phyloP scores from a whole-genome alignment of 2,888 invertebrate genomes.

The Thalpophila matura region DNA sequence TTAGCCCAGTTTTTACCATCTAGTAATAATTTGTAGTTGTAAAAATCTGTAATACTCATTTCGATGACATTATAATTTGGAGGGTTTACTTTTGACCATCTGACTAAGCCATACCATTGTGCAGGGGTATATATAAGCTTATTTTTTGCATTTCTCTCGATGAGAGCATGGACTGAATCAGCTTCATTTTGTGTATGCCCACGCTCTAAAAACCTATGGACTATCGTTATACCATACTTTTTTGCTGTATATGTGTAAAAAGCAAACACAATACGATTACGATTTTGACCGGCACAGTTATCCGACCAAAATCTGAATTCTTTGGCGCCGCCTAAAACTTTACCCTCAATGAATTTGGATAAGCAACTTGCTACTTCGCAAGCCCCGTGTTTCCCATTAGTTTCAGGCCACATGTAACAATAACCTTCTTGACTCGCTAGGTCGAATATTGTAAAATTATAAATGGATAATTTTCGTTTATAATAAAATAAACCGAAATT shows the following conservation, averaged over 20 bases:
- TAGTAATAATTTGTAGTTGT: background rate
- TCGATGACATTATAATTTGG: constrained; percentile 7
- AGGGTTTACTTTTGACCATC: constrained; percentile 8
- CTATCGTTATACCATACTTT: background rate
- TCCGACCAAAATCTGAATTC: constrained; percentile 6
- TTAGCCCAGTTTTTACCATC: constrained; percentile 14
- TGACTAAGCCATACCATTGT: background rate
- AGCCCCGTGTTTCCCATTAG: constrained; percentile 11
- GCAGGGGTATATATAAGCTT: background rate
- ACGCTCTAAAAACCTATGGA: constrained; percentile 14
- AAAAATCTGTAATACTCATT: constrained; percentile 4
- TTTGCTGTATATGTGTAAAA: too few species aligned
- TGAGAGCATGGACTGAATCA: background rate
- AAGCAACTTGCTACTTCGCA: constrained; percentile 5
- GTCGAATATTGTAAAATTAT: too few species aligned
- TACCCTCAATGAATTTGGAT: background rate
- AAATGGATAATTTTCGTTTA: constrained; percentile 6
- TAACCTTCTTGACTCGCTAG: too few species aligned
- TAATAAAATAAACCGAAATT: constrained; percentile 25
- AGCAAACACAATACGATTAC: background rate
- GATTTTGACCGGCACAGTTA: constrained; percentile 15
- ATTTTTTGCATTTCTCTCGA: background rate
- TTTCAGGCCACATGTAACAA: too few species aligned
- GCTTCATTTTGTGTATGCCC: constrained; percentile 10
- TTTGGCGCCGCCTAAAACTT: background rate